phyloP scores from a whole-genome alignment of 2,113 vertebrate genomes.

The Australoheros scitulus region DNA sequence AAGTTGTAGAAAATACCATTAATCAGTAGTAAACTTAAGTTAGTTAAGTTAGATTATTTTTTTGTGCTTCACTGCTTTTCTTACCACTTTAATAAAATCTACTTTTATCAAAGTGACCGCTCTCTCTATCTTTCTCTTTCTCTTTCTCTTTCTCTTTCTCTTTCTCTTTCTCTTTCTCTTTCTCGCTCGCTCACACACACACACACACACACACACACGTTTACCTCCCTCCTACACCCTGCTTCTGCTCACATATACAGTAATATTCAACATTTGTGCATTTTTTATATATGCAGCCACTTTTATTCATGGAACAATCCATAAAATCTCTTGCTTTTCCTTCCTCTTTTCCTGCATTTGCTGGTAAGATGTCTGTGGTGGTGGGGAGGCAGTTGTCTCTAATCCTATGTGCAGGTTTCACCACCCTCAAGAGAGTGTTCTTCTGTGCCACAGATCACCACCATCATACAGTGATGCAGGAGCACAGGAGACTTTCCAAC shows the following conservation, averaged over 20 bases:
- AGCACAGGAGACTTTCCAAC: too few relatives aligned
- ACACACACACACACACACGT: not conserved
- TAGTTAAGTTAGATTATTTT: not conserved
- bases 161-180: fast-evolving
- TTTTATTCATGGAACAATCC: slow-evolving; percentile 1
- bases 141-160: not conserved
- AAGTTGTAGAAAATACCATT: not conserved
- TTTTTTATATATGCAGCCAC: not conserved
- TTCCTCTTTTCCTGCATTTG: not conserved
- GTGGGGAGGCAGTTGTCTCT: too few relatives aligned
- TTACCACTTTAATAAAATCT: not conserved
- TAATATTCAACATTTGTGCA: not conserved
- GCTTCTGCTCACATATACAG: not conserved
- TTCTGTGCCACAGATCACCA: too few relatives aligned
- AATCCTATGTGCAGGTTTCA: too few relatives aligned
- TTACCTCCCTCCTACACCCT: not conserved
- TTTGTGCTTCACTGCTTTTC: not conserved
- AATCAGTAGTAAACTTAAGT: not conserved
- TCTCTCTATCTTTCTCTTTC: not conserved
- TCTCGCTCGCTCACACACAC: too few relatives aligned
- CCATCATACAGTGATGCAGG: too few relatives aligned
- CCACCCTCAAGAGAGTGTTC: too few relatives aligned
- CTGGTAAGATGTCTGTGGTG: too few relatives aligned
- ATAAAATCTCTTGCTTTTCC: not conserved
- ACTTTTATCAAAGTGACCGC: not conserved